A percentile compares a stretch with the other conserved stretches of the same genome.
phyloP scores from a whole-genome alignment of 2,113 vertebrate species.

The Pedetes capensis region DNA sequence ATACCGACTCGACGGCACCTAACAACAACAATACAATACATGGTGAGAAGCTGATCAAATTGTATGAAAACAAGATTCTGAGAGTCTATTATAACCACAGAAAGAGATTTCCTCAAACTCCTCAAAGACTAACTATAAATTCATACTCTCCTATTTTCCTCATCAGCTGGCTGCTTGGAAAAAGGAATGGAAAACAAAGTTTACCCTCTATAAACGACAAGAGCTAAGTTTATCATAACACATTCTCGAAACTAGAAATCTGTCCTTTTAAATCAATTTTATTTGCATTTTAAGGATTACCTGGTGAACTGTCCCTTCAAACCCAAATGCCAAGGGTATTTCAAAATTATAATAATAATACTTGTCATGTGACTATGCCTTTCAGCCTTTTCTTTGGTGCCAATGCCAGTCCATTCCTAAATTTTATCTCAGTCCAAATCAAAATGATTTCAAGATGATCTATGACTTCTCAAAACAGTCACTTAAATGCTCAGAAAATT shows the following conservation, averaged over 20 bases:
- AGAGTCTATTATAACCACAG: background rate
- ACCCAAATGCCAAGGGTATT: background rate
- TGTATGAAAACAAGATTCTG: background rate
- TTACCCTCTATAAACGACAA: background rate
- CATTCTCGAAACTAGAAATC: background rate
- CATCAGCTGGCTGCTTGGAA: background rate
- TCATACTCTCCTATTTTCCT: background rate
- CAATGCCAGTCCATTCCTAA: background rate
- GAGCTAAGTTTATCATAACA: background rate
- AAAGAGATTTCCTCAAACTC: background rate
- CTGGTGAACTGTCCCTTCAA: background rate
- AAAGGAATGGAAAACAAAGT: background rate
- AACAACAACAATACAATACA: too few relatives aligned
- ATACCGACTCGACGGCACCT: too few relatives aligned
- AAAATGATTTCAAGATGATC: conserved; percentile 35
- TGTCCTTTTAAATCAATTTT: background rate
- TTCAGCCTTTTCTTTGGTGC: background rate
- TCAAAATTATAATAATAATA: conserved; percentile 21
- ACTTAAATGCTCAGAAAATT: conserved; percentile 27
- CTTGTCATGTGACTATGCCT: background rate
- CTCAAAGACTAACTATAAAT: background rate
- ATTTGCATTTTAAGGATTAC: background rate
- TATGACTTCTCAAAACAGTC: background rate
- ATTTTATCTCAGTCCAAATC: background rate
- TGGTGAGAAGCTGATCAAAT: background rate